A percentile compares a stretch with the other conserved stretches of the same genome.
phyloP scores from a whole-genome alignment of 35 echinoderm and acorn worm species.

The Apostichopus californicus region DNA sequence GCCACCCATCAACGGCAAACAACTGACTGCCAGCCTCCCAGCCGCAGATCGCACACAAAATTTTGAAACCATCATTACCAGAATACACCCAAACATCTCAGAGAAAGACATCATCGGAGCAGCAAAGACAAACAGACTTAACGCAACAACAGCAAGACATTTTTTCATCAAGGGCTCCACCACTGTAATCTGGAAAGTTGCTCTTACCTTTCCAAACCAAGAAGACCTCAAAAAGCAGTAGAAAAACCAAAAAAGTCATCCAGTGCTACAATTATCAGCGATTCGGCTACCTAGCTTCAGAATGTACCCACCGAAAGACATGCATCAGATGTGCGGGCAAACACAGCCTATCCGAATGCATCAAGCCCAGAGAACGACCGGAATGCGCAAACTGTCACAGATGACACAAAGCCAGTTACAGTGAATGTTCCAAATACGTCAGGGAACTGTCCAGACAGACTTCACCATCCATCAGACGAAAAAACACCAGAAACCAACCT shows the following conservation, averaged over 20 bases:
- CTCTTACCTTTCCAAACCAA: not conserved
- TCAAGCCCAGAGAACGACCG: not conserved
- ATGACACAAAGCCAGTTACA: conserved; percentile 32
- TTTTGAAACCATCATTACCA: no score
- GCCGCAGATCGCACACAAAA: no score
- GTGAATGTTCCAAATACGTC: conserved; percentile 4
- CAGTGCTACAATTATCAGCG: conserved; percentile 37
- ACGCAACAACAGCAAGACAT: not conserved
- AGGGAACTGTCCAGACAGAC: not conserved
- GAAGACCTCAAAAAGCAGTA: not conserved
- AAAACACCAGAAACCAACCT: no score
- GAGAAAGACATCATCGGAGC: no score
- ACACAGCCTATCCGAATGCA: conserved; percentile 16
- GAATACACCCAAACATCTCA: no score
- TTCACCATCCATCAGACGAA: no score
- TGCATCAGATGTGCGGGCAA: not conserved
- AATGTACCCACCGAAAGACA: not conserved
- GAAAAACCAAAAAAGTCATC: not conserved
- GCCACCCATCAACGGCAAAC: no score
- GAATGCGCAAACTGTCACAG: conserved; percentile 19
- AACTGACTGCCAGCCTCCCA: no score
- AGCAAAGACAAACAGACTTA: no score
- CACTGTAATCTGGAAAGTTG: conserved; percentile 15
- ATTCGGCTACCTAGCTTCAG: not conserved
- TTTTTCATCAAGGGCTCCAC: conserved; percentile 6